Evolutionary conservation across 2,888 invertebrate genomes (phyloP), one percentile per base, ranked within the genome.

Genomic region (Parnassius smintheus): DNA sequence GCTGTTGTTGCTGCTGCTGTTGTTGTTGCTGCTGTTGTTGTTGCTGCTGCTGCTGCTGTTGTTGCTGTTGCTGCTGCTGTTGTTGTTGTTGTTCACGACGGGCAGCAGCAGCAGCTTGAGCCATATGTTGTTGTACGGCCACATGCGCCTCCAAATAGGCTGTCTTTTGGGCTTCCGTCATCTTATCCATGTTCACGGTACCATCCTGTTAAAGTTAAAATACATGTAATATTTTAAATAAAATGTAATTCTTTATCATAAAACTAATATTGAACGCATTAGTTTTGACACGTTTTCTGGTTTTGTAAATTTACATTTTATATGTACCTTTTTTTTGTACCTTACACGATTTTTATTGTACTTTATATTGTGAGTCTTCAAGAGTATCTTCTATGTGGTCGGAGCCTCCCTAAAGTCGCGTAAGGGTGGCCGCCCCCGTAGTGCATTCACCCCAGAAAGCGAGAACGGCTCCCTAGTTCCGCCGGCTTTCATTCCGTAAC

Each of bases 91-190:
- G 88, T 71, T 92, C 92, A 68, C 92, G 85, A 64, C 92, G 80
- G 42, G 92, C 88, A 73, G 92, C 85, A 71, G 91, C 93, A 51
- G 94, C 94, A 66, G 95, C 95, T 76, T 95, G 95, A 50, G 95
- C 95, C 94, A 95, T 95, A 80, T 95, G 95, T 78, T 95, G 95
- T 82, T 95, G 95, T 60, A 95, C 94, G 65, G 95, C 95, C 80
- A 95, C 95, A 81, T 94, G 95, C 65, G 95, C 95, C 84, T 95
- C 95, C 70, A 95, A 88, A 78, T 95, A 95, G 60, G 95, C 94
- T 68, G 95, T 94, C 84, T 95, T 95, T 82, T 95, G 95, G 71
- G 93, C 94, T 85, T 93, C 94, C 72, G 94, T 94, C 95, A 95
- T 95, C 83, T 95, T 95, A 76, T 95, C 95, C 93, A 95, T 95